Conservation (phyloP, 1,140 invertebrate genomes). For the Stratiolaelaps scimitus region DNA sequence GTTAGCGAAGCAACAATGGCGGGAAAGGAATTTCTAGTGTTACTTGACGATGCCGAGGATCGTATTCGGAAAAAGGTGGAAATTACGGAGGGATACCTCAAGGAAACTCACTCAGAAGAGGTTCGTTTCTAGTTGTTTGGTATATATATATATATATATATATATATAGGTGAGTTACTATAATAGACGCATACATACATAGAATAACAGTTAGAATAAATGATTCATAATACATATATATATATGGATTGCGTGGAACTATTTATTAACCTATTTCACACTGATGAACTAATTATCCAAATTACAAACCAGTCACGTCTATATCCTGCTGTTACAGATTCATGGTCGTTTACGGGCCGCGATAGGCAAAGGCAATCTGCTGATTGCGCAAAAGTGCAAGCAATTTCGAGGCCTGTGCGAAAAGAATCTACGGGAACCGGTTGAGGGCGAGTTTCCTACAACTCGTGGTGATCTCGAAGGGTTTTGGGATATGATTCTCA, state of each 20-base stretch:
- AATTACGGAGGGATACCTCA: slow-evolving; percentile 26
- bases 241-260: too few species aligned
- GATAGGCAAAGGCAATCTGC: slow-evolving; percentile 72
- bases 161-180: too few species aligned
- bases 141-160: too few species aligned
- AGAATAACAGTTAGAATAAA: too few species aligned
- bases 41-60: slow-evolving; percentile 21
- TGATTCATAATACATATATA: too few species aligned
- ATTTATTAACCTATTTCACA: too few species aligned
- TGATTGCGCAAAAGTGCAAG: slow-evolving; percentile 81
- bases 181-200: too few species aligned
- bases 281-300: too few species aligned
- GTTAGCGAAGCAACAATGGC: slow-evolving; percentile 12
- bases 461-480: slow-evolving; percentile 76
- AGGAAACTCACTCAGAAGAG: slow-evolving; percentile 27
- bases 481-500: slow-evolving; percentile 91
- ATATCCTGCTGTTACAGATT: slow-evolving; percentile 56
- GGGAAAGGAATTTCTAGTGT: slow-evolving; percentile 7
- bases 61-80: slow-evolving; percentile 21
- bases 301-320: too few species aligned
- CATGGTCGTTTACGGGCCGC: slow-evolving; percentile 69
- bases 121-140: background rate
- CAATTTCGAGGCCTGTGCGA: slow-evolving; percentile 77
- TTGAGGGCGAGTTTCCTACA: slow-evolving; percentile 68
- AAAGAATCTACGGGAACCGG: slow-evolving; percentile 57